Evolutionary conservation across 2,113 vertebrate genomes (phyloP), one percentile per base, ranked within the genome.

Genomic region (Hymenochirus boettgeri): DNA sequence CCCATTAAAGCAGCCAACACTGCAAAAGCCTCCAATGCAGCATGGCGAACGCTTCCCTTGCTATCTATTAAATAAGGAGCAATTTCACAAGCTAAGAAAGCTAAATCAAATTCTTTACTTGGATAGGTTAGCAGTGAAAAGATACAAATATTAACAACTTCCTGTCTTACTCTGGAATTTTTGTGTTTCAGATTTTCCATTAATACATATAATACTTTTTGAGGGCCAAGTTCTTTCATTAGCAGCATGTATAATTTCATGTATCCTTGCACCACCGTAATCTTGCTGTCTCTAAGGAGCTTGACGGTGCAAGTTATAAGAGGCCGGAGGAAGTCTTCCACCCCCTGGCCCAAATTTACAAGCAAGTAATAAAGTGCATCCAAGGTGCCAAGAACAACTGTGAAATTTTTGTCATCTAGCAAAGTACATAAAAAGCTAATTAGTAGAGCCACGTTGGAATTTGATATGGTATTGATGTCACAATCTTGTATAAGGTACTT

Each of bases 391-490:
- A 85, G 84, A 65, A 91, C 78, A 29, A 91, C 91, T 80, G 83
- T 89, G 74, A 94, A 96, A 80, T 94, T 94, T 55, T 82, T 87
- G 75, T 94, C 90, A 0, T 88, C 77, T 3, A 95, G 78, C 31
- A 95, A 85, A 7, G 46, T 78, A 11, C 78, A 77, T 24, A 94
- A 77, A 50, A 96, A 88, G 65, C 76, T 66, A 58, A 94, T 79
- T 61, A 93, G 89, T 23, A 82, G 85, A 39, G 82, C 81, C 54
- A 90, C 78, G 62, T 80, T 79, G 35, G 80, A 72, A 13, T 85
- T 74, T 0, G 91, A 77, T 18, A 82, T 37, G 1, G 76, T 76
- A 66, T 76, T 75, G 10, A 86, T 75, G 71, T 86, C 82, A 76
- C 85, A 77, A 27, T 78, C 79, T 42, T 37, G 33, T 57, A 90